Evolutionary conservation across 2,888 invertebrate species (phyloP), one percentile per base, ranked within the genome.

Genomic region (Drosophila setosimentum): DNA sequence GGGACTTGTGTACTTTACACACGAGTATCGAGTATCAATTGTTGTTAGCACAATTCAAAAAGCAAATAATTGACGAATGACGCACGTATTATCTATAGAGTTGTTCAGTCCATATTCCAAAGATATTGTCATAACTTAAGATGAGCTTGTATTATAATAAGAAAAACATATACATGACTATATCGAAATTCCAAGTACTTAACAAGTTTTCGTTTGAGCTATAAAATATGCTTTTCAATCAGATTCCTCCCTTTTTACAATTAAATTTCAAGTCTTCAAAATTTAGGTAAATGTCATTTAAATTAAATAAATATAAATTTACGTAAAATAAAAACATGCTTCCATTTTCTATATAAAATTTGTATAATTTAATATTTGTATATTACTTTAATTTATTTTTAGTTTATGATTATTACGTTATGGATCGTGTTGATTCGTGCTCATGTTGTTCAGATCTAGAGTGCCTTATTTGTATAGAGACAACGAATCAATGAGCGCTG

Each of bases 1-100:
- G 45, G 33, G 24, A 48, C 13, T 58, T 29, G n/a, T 8, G 13
- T 35, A 37, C 58, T 55, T 40, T 29, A 58, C 18, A 65, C 45
- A 45, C 45, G 21, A 24, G 8, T 8, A 24, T 45, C 21, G 45
- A 48, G 58, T 48, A 50, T 55, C 62, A 70, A 53, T 76, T 62
- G n/a, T 76, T 64, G 60, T 80, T 80, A 55, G 64, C 70, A 63
- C 62, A 65, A 75, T 61, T 62, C 40, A 54, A 49, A 5, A 40
- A 2, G n/a, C 30, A 68, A 76, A 54, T 49, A 66, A 76, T 67
- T 58, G 24, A 10, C 32, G 53, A 42, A 62, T 80, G 78, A 78
- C 78, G 78, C 78, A 78, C 63, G 58, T 35, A 16, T 10, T 16
- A 18, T 35, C 7, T 0, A 18, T 29, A n/a, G 29, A 40, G 37